Evolutionary conservation across 1,140 invertebrate species (phyloP).

Genomic region (Mylabris phalerata): DNA sequence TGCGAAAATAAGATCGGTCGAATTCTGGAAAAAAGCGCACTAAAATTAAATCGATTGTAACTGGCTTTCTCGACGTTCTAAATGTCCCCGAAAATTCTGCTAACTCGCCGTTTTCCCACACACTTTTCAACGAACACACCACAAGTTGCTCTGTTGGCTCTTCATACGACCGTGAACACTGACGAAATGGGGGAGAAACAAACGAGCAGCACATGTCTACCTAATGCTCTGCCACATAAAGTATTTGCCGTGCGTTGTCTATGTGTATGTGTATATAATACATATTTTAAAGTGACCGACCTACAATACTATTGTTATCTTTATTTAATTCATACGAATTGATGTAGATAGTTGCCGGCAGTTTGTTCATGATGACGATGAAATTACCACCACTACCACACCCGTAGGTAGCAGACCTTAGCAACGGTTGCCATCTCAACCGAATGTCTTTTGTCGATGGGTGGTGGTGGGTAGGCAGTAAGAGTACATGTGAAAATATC

Average conservation of each 20-base stretch:
- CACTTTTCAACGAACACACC: not conserved
- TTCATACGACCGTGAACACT: not conserved
- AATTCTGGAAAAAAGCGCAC: no score
- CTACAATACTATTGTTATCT: not conserved
- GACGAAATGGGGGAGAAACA: slow-evolving; percentile 2
- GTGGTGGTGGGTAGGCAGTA: no score
- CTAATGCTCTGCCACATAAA: no score
- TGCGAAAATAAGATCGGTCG: no score
- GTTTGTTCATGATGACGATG: not conserved
- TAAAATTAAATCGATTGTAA: no score
- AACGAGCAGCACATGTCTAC: slow-evolving; percentile 17
- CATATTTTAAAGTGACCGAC: no score
- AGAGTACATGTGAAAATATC: not conserved
- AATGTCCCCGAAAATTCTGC: no score
- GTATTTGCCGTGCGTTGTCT: no score
- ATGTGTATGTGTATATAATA: no score
- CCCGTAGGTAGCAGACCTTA: slow-evolving; percentile 21
- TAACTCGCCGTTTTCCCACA: no score
- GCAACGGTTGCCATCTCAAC: slow-evolving; percentile 19
- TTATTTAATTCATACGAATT: not conserved
- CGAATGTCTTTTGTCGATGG: slow-evolving; percentile 8
- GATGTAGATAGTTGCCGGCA: slow-evolving; percentile 3
- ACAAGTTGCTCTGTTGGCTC: not conserved
- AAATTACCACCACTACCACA: slow-evolving; percentile 1
- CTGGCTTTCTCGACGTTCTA: no score